Conservation (phyloP, 2,888 invertebrate genomes). For the Romanomermis culicivorax region DNA sequence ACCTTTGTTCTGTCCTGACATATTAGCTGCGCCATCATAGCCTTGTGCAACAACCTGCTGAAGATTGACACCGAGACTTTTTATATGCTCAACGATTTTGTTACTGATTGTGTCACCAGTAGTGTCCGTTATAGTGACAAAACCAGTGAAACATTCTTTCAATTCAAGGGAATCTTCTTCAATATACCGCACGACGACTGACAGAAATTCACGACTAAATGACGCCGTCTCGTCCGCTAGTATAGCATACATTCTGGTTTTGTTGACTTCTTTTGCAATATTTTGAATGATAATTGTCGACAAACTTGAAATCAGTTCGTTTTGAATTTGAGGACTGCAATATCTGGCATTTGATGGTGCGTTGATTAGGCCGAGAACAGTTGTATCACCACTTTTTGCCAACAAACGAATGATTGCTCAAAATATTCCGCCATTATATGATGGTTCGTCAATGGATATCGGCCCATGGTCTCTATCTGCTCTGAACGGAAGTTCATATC, state of each 20-base stretch:
- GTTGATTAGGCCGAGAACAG: background rate
- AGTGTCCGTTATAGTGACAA: background rate
- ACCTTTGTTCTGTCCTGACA: constrained; percentile 1
- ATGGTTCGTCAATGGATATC: background rate
- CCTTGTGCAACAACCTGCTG: background rate
- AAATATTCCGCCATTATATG: constrained; percentile 1
- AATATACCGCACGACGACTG: constrained; percentile 4
- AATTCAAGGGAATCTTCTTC: background rate
- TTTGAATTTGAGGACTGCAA: constrained; percentile 4
- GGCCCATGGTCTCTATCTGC: background rate
- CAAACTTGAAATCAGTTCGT: constrained; percentile 2
- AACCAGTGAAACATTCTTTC: constrained; percentile 4
- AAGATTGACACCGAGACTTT: too few species aligned
- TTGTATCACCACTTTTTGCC: background rate
- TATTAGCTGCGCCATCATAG: constrained; percentile 7
- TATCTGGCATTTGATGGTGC: background rate
- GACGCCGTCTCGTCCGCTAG: background rate
- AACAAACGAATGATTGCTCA: background rate
- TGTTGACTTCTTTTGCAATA: background rate
- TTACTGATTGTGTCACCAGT: background rate
- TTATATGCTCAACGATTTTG: background rate
- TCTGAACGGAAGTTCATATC: constrained; percentile 4
- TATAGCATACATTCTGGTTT: background rate
- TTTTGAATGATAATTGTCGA: background rate
- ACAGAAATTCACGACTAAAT: background rate